These are phyloP conservation scores for Drosophila teissieri DNA, from an alignment of 1,140 invertebrate genomes.

Conservation along the genomic window DNA sequence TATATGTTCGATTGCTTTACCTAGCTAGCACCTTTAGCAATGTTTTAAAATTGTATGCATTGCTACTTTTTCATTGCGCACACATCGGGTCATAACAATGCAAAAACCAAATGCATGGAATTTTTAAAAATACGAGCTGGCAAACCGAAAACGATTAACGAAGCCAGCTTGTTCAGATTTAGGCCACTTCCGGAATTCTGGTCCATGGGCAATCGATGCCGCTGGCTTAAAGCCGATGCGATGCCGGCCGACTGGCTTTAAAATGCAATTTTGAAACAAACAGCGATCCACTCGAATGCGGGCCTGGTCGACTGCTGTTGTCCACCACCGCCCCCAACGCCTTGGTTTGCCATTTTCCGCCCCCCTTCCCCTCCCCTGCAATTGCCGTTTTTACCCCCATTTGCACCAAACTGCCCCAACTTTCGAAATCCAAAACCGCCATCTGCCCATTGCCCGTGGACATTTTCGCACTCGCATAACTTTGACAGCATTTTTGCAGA, in stretches of 20 bases:
- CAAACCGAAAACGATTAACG: slow-evolving; percentile 43
- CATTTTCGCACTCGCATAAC: slow-evolving; percentile 79
- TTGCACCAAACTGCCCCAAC: background rate
- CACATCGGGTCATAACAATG: background rate
- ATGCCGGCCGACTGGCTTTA: slow-evolving; percentile 29
- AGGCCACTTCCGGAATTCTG: slow-evolving; percentile 34
- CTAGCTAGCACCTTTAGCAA: background rate
- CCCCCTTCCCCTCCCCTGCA: background rate
- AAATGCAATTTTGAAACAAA: slow-evolving; percentile 55
- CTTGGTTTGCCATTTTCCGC: background rate
- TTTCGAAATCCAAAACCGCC: slow-evolving; percentile 30
- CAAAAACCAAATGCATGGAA: background rate
- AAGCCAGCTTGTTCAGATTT: slow-evolving; percentile 35
- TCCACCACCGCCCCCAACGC: background rate
- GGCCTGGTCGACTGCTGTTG: slow-evolving; percentile 26
- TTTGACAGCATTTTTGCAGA: slow-evolving; percentile 78
- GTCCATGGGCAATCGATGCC: slow-evolving; percentile 32
- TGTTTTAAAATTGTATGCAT: background rate
- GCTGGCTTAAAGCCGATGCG: slow-evolving; percentile 18
- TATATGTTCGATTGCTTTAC: background rate
- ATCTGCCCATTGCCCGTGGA: slow-evolving; percentile 51
- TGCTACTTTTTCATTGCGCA: background rate
- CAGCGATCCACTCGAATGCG: slow-evolving; percentile 54
- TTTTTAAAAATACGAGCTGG: slow-evolving; percentile 24
- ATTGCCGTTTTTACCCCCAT: background rate